These are phyloP conservation scores for Schizaphis graminum DNA, from an alignment of 2,888 invertebrate genomes.

Conservation along the genomic window DNA sequence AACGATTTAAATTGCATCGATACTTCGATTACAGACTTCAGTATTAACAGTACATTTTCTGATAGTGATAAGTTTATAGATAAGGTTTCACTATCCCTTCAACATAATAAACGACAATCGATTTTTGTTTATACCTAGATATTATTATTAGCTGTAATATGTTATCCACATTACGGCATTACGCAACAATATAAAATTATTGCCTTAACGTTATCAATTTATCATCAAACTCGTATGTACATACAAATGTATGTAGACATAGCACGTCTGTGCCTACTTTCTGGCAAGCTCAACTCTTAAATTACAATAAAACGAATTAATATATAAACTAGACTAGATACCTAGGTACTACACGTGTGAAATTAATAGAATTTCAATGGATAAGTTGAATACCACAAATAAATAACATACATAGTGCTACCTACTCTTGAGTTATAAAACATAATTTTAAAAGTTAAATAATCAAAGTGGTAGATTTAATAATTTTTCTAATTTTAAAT, in stretches of 20 bases:
- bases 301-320: background rate
- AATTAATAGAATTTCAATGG: background rate
- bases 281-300: background rate
- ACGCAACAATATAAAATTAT: background rate
- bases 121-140: background rate
- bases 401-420: background rate
- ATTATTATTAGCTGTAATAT: background rate
- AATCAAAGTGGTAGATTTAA: background rate
- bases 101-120: background rate
- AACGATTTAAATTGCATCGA: background rate
- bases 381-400: background rate
- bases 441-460: background rate
- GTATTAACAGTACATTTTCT: background rate
- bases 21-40: background rate
- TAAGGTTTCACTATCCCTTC: constrained; percentile 21
- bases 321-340: background rate
- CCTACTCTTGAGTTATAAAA: background rate
- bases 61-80: background rate
- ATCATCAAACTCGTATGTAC: background rate
- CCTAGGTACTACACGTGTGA: background rate
- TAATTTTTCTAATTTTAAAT: background rate
- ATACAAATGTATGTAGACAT: background rate
- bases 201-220: background rate
- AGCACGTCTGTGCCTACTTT: background rate
- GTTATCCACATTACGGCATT: background rate